phyloP scores from a whole-genome alignment of 2,888 invertebrate genomes.

The Cyclophora albipunctata region DNA sequence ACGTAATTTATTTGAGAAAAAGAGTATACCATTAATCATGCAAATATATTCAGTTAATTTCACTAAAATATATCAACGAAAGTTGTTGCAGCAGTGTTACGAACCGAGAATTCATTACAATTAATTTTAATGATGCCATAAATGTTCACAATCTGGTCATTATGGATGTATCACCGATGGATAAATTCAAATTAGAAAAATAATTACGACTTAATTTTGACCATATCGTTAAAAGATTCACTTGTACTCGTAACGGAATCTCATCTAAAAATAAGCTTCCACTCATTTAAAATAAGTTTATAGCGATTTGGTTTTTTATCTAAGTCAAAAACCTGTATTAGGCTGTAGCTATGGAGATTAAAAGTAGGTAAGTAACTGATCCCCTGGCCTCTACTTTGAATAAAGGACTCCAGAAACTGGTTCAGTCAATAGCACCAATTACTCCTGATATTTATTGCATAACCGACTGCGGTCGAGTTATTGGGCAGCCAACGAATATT shows the following conservation, averaged over 20 bases:
- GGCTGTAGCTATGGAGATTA: no score
- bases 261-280: no score
- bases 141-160: slow-evolving; percentile 9
- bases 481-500: slow-evolving; percentile 31
- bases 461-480: slow-evolving; percentile 14
- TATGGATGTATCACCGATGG: slow-evolving; percentile 5
- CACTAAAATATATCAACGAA: slow-evolving; percentile 16
- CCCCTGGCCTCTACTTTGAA: no score
- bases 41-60: slow-evolving; percentile 15
- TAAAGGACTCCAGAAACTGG: slow-evolving; percentile 3
- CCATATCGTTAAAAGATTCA: background rate
- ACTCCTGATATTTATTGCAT: slow-evolving; percentile 22
- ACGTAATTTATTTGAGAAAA: background rate
- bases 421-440: slow-evolving; percentile 21
- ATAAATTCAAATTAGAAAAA: slow-evolving; percentile 10
- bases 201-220: slow-evolving; percentile 1
- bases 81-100: slow-evolving; percentile 14
- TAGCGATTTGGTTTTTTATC: no score
- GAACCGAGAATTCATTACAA: slow-evolving; percentile 10
- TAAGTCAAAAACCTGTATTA: no score
- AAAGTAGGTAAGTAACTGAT: no score
- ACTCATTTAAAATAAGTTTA: no score
- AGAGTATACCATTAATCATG: slow-evolving; percentile 2
- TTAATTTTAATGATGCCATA: slow-evolving; percentile 16
- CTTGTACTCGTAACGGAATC: no score